Evolutionary conservation across 2,888 invertebrate genomes (phyloP), one percentile per base, ranked within the genome.

Genomic region (Pyralis farinalis): DNA sequence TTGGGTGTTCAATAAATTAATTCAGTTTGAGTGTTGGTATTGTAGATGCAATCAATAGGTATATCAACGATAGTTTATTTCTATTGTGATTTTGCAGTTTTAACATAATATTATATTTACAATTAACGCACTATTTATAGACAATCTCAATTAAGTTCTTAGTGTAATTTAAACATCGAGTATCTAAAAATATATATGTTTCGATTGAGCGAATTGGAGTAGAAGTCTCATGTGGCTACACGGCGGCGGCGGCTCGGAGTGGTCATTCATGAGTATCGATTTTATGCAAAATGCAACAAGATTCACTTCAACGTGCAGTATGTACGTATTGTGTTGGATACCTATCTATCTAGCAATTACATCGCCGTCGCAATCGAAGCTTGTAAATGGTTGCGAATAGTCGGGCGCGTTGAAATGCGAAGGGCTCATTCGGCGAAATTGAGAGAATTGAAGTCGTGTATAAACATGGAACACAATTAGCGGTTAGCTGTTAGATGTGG

Each of bases 261-360:
- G 68, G 63, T 74, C 82, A 85, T 86, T 87, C 86, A 83, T 79
- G 85, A 81, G 75, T 84, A 88, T 88, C 84, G 88, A 88, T 88
- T 88, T 87, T 87, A 87, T 88, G 87, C 86, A 88, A 87, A 88
- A 84, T 86, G 83, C 85, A 87, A 83, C 85, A 84, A 86, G 84
- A 85, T 87, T 87, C 84, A 84, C 82, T 82, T 76, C 76, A 77
- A 78, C 77, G 71, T 65, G 74, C 71, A 63, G 71, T 56, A 64
- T 73, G 65, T 72, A 72, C 70, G 66, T 74, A 73, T 69, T 61
- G 60, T 71, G 68, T 60, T 58, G 63, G 63, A 63, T 68, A 65
- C 66, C 71, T 71, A 79, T 71, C 75, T 76, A 75, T 69, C 65
- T 59, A 63, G 68, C 79, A 83, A 85, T 82, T 85, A 86, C 77